Base-by-base conservation (phyloP, 2,888 invertebrate genomes). In the Xestia ashworthii region DNA sequence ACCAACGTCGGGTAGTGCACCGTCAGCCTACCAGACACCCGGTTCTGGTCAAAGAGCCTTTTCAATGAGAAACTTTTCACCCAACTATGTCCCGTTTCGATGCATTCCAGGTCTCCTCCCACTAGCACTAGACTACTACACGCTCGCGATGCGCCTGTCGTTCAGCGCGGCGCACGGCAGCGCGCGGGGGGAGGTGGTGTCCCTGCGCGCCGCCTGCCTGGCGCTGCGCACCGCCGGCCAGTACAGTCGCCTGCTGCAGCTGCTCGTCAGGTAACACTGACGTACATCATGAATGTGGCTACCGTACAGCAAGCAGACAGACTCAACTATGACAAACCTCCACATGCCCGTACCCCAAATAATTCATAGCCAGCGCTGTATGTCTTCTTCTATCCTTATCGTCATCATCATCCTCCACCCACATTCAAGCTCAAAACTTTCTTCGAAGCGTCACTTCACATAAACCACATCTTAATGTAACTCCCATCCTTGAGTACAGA, bases 201-300 rank as follows among this genome's bases (percentile, higher is more conserved):
- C 95, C 91, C 97, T 91, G 92, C 97, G 95, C 53, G 98, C 98
- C 12, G 97, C 98, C 0, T 97, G 97, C 58, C 96, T 97, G 77
- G 95, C 97, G 74, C 94, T 98, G 76, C 96, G 98, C 78, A 95
- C 97, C 76, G 94, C 95, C 58, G 98, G 98, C 5, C 98, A 98
- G 91, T 96, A 97, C 89, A 97, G 98, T 4, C 95, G 98, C 85
- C 95, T 98, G 79, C 97, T 98, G 89, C 98, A 98, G 91, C 93
- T 98, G 58, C 94, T 98, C 55, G 97, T 97, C 46, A 97, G 98
- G 98, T 98, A 81, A 65, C 32, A 46, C 5, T 25, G 41, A 19
- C 60, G 11, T 14, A 6, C 46, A 22, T 6, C 8, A 50, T 16
- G 19, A 50, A 19, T 50, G 19, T 19, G 50, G 19, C 50, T 50